Percentiles rank a stretch among this genome's conserved stretches.
Evolutionary conservation across 2,797 vertebrate genomes (phyloP).

Genomic region (Xenopus petersii): DNA sequence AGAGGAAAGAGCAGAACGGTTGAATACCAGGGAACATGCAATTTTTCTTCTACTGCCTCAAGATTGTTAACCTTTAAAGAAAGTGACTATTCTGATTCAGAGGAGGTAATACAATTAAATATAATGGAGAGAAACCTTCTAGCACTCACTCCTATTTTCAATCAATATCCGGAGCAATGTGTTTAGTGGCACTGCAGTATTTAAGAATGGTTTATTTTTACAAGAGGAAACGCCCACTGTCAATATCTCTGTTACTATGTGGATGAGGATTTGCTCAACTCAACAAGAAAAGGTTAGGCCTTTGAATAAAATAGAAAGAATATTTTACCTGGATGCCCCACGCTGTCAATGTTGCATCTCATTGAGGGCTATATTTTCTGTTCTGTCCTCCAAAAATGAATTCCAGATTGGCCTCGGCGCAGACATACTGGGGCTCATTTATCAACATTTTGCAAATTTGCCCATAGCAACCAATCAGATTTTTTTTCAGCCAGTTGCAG

Average conservation of each 20-base stretch:
- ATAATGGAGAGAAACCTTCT: not conserved
- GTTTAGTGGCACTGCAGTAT: not conserved
- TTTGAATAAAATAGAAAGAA: no score
- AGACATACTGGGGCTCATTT: no score
- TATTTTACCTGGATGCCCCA: no score
- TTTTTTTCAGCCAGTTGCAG: no score
- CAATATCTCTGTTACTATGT: not conserved
- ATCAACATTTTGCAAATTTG: no score
- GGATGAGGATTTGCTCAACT: no score
- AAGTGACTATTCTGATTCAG: not conserved
- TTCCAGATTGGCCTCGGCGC: no score
- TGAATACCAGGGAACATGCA: not conserved
- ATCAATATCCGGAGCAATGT: not conserved
- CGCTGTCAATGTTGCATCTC: no score
- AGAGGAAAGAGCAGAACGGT: not conserved
- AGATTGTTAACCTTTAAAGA: constrained; percentile 3
- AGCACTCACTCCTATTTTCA: not conserved
- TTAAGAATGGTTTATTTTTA: not conserved
- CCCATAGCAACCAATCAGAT: no score
- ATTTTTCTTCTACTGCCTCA: not conserved
- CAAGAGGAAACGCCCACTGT: not conserved
- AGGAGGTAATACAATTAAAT: not conserved
- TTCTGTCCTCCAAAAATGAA: no score
- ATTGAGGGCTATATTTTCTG: no score
- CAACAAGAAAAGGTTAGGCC: no score